These are phyloP conservation scores for Pogonus chalceus DNA, from an alignment of 1,140 invertebrate species.

Conservation along the genomic window DNA sequence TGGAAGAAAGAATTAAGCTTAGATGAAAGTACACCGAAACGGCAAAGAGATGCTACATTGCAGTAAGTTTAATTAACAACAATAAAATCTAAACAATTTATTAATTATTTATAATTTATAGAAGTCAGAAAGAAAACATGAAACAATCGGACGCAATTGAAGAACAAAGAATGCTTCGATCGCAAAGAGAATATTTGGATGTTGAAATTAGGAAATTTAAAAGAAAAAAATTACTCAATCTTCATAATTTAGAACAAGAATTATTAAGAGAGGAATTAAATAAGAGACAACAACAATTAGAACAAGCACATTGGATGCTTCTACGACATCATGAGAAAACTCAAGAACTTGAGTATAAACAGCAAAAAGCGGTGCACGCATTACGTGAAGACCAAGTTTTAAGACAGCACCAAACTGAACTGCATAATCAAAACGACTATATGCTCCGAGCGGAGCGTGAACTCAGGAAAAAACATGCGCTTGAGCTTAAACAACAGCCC, in stretches of 20 bases:
- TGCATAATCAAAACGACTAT: conserved; percentile 94
- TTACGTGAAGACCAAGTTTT: conserved; percentile 83
- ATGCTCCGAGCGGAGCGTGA: conserved; percentile 88
- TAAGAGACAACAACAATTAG: conserved; percentile 87
- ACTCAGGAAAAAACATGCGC: conserved; percentile 90
- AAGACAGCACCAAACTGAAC: conserved; percentile 89
- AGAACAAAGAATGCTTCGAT: conserved; percentile 72
- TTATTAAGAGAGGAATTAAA: conserved; percentile 88
- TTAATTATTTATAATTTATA: conserved; percentile 27
- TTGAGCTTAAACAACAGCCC: conserved; percentile 96
- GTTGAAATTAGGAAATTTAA: conserved; percentile 88
- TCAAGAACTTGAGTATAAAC: conserved; percentile 89
- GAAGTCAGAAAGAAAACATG: conserved; percentile 84
- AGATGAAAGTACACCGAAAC: conserved; percentile 84
- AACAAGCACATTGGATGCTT: conserved; percentile 91
- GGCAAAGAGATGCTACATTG: conserved; percentile 81
- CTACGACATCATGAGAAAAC: conserved; percentile 93
- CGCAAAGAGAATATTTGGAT: conserved; percentile 85
- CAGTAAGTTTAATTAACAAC: conserved; percentile 51
- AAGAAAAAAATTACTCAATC: conserved; percentile 76
- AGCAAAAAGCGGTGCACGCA: conserved; percentile 88
- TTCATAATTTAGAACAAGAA: conserved; percentile 85
- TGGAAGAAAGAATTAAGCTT: conserved; percentile 89
- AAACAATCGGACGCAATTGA: conserved; percentile 85
- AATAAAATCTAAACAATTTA: conserved; percentile 6